Conservation (phyloP, 2,888 invertebrate species). For the Lasioglossum vierecki region DNA sequence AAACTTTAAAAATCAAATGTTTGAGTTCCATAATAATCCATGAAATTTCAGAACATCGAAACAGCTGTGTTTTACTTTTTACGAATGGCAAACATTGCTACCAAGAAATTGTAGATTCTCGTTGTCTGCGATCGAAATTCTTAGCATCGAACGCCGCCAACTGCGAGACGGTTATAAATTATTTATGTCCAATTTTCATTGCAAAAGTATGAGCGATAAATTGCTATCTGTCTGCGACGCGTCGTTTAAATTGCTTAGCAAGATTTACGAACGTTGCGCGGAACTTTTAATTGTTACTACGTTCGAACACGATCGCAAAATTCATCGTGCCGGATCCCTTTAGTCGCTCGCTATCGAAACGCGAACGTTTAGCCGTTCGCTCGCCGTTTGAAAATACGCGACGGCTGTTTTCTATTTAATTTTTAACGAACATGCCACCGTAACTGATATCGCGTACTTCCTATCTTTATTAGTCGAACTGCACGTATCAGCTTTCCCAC, state of each 20-base stretch:
- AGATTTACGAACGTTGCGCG: neutral
- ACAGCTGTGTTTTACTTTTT: too few relatives aligned
- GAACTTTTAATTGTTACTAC: neutral
- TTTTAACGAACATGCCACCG: neutral
- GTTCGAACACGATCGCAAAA: neutral
- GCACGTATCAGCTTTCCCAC: constrained; percentile 34
- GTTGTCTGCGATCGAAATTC: neutral
- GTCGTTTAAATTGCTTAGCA: neutral
- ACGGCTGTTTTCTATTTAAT: neutral
- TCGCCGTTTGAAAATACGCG: neutral
- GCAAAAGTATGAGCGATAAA: neutral
- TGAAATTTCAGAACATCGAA: too few relatives aligned
- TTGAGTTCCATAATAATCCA: too few relatives aligned
- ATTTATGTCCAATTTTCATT: neutral
- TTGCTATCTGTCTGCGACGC: neutral
- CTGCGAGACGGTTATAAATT: neutral
- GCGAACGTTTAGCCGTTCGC: too few relatives aligned
- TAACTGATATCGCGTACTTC: constrained; percentile 8
- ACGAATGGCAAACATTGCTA: too few relatives aligned
- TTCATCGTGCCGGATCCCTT: neutral
- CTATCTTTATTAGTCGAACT: constrained; percentile 31
- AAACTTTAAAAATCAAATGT: too few relatives aligned
- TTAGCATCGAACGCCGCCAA: neutral
- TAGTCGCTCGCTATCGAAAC: neutral
- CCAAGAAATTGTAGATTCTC: neutral